Percentiles rank a stretch among this genome's conserved stretches.
Evolutionary conservation across 2,888 invertebrate genomes (phyloP).

Genomic region (Drosophila anomelani): DNA sequence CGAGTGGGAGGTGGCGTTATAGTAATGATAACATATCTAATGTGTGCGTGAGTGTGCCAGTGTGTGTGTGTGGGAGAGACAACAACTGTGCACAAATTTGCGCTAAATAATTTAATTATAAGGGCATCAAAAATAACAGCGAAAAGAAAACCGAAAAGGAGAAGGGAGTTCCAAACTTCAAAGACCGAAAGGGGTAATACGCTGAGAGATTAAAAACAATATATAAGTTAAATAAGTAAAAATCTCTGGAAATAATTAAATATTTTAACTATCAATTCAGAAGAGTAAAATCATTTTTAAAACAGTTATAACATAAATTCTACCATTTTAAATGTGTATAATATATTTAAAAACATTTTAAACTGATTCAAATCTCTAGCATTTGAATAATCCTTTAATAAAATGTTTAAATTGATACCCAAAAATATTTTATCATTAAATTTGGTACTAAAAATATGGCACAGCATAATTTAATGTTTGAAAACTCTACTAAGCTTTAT

Average conservation of each 20-base stretch:
- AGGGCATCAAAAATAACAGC: conserved; percentile 40
- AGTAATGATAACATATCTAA: conserved; percentile 48
- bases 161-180: neutral
- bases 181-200: neutral
- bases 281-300: neutral
- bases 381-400: too few species aligned
- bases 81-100: conserved; percentile 65
- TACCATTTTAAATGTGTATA: too few species aligned
- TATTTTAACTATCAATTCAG: neutral
- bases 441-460: too few species aligned
- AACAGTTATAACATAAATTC: neutral
- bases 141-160: conserved; percentile 21
- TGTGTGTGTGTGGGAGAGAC: conserved; percentile 32
- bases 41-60: conserved; percentile 28
- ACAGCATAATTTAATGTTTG: too few species aligned
- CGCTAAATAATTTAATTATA: conserved; percentile 73
- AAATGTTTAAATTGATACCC: neutral
- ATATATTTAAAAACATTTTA: too few species aligned
- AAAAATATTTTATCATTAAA: neutral
- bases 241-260: neutral
- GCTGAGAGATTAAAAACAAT: neutral
- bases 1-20: conserved; percentile 6
- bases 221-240: neutral
- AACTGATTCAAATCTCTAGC: too few species aligned
- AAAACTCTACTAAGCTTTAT: too few species aligned